Base-by-base conservation (phyloP, 2,888 invertebrate genomes). In the Agonopterix heracliana region DNA sequence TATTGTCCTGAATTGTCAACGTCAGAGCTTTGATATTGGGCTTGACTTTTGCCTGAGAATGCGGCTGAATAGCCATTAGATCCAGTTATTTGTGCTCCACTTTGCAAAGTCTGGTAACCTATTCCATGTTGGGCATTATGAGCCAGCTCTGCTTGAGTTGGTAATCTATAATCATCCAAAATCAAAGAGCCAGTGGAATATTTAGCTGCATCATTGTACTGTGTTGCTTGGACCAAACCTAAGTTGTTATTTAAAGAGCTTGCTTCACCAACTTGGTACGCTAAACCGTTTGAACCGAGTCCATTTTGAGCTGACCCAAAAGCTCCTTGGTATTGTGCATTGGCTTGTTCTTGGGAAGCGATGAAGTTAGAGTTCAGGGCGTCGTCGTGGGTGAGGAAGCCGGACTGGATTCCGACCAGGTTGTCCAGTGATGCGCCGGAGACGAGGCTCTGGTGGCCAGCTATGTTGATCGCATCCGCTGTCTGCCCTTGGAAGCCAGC, bases 401-500 rank as follows among this genome's bases (percentile, higher is more conserved):
- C 80, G 41, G 68, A 67, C 61, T 89, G 89, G 38, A 89, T 80
- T 7, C 89, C 89, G 9, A 89, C 87, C 4, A 80, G 68, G 57
- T 89, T 89, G 57, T 81, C 59, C 7, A 85, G 60, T 1, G 87
- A 68, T 0, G 89, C 89, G 2, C 89, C 89, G 1, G 89, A 89
- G 7, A 76, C 68, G 7, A 89, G 65, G 50, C 88, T 88, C 50
- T 87, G 81, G 57, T 89, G 89, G 43, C 78, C 89, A 0, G 89
- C 89, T 1, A 89, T 73, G 63, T 89, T 89, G 11, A 89, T 71
- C 0, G 84, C 71, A 45, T 89, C 83, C 0, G 87, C 89, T 26
- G 89, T 85, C 56, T 85, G 79, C 1, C 89, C 89, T 53, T 81
- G 75, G 66, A 78, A 89, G 3, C 88, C 87, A 36, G 79, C 74